Base-by-base conservation (phyloP, 2,113 vertebrate genomes). In the Cyphomyrus discorhynchus region DNA sequence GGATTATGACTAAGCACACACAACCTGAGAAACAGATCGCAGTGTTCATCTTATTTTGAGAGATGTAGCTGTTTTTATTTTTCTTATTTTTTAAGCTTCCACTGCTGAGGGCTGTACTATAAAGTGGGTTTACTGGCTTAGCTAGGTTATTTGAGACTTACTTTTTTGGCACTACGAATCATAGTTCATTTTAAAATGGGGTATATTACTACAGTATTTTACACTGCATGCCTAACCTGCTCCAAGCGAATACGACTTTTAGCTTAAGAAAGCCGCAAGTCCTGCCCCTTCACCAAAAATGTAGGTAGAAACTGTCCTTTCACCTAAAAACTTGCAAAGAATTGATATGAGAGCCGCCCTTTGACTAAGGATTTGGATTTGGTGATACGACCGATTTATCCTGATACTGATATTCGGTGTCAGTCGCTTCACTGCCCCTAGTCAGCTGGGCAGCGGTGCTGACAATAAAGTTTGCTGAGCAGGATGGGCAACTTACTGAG, bases 1-100 rank as follows among this genome's bases (percentile, higher is more conserved):
- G 96, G 97, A 95, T 95, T 96, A 95, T 97, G 45, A 83, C 17
- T 46, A 85, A 47, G n/a, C 42, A 46, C 17, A 39, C 10, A 70
- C 66, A 31, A 24, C 58, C 58, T 0, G 6, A 9, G 62, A 13
- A 35, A 35, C 27, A 35, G 3, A 74, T 24, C 7, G 8, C 45
- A 46, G 10, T 47, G 3, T 62, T 62, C 45, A 84, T 50, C 39
- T n/a, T 84, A n/a, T 84, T 47, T 98, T 98, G 98, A 17, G 85
- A 49, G 17, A 3, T 56, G 21, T 52, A n/a, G 45, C 47, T 86
- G 10, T 50, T 52, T 52, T 50, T 17, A 8, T 53, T 39, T 17
- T 31, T 11, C n/a, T 58, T 24, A 58, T 58, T 58, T 58, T 58
- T 58, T 24, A 27, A 27, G 62, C 62, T 66, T 66, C n/a, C 62